Evolutionary conservation across 2,797 vertebrate species (phyloP).

Genomic region (Platalea minor): DNA sequence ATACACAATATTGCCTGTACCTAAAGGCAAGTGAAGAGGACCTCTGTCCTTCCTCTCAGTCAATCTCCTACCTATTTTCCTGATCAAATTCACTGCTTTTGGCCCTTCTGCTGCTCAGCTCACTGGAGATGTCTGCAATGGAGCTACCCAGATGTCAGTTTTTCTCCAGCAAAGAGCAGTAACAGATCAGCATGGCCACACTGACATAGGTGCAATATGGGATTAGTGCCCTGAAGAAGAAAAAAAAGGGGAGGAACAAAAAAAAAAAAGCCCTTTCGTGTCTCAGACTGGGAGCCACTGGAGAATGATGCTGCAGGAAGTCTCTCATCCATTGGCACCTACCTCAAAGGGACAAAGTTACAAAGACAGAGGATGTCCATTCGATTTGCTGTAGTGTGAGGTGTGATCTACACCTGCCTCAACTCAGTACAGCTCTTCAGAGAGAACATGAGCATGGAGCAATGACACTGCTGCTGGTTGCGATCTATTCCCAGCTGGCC

Average conservation of each 20-base stretch:
- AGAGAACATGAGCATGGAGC: fast-evolving
- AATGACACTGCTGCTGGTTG: not conserved
- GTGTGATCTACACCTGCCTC: too few relatives aligned
- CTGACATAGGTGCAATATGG: too few relatives aligned
- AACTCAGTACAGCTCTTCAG: not conserved
- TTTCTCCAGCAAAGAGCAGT: not conserved
- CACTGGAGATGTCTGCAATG: too few relatives aligned
- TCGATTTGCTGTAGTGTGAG: not conserved
- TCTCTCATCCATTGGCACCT: not conserved
- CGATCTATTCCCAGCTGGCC: not conserved
- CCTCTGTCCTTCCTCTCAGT: not conserved
- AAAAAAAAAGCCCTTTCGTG: not conserved
- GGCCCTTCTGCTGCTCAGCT: not conserved
- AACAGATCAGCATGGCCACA: not conserved
- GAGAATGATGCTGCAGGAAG: not conserved
- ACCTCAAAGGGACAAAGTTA: too few relatives aligned
- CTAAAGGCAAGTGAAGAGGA: too few relatives aligned
- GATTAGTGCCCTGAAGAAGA: not conserved
- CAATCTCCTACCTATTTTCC: not conserved
- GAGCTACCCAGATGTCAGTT: not conserved
- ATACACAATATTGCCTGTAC: not conserved
- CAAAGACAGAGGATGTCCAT: not conserved
- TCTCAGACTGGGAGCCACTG: not conserved
- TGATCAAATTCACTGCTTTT: not conserved
- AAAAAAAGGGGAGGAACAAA: fast-evolving